A percentile compares a stretch with the other conserved stretches of the same genome.
phyloP scores from a whole-genome alignment of 1,140 invertebrate genomes.

The Littorina saxatilis region DNA sequence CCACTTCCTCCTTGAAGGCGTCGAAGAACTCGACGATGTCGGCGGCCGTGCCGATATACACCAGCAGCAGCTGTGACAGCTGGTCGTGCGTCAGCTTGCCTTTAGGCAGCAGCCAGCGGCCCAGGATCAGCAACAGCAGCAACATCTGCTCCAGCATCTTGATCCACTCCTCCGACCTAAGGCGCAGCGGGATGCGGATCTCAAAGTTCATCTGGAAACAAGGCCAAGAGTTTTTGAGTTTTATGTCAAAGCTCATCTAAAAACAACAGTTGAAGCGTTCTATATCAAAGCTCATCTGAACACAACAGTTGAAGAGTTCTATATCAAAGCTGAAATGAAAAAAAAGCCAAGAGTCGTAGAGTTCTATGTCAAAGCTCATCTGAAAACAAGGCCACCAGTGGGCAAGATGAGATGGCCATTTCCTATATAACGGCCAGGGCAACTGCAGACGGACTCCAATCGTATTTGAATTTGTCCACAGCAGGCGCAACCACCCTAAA shows the following conservation, averaged over 20 bases:
- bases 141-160: conserved; percentile 92
- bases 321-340: not conserved
- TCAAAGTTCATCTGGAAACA: conserved; percentile 11
- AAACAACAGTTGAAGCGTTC: not conserved
- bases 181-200: conserved; percentile 35
- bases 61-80: conserved; percentile 91
- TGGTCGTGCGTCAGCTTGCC: conserved; percentile 91
- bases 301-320: not conserved
- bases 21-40: conserved; percentile 98
- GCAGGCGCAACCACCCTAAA: too few relatives aligned
- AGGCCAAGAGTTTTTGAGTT: not conserved
- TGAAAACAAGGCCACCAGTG: too few relatives aligned
- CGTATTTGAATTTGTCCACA: too few relatives aligned
- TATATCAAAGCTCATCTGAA: not conserved
- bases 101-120: conserved; percentile 92
- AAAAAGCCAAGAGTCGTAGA: not conserved
- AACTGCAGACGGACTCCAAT: too few relatives aligned
- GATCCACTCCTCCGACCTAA: conserved; percentile 81
- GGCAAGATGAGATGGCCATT: too few relatives aligned
- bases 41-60: conserved; percentile 87
- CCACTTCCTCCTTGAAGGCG: conserved; percentile 82
- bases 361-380: not conserved
- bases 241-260: not conserved
- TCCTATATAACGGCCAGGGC: too few relatives aligned
- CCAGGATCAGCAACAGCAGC: conserved; percentile 93